Evolutionary conservation across 2,797 vertebrate genomes (phyloP).

Genomic region (Hapalemur alaotrensis): DNA sequence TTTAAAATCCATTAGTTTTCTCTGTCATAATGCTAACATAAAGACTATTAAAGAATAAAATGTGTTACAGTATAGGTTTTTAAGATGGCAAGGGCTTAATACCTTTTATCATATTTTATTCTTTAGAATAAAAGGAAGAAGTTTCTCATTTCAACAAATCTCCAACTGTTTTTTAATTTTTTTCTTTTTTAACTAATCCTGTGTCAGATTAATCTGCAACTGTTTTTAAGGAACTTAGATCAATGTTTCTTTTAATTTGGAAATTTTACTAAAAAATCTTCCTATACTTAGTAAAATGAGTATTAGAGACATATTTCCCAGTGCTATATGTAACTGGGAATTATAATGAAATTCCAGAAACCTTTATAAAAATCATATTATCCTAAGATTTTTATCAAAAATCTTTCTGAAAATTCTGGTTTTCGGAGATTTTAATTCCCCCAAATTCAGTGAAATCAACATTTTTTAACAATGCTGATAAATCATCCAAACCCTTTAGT

Average conservation of each 20-base stretch:
- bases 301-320: not conserved
- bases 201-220: not conserved
- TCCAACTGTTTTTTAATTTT: conserved; percentile 14
- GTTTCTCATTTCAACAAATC: not conserved
- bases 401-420: conserved; percentile 16
- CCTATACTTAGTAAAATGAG: not conserved
- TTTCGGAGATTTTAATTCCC: not conserved
- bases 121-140: conserved; percentile 37
- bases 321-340: not conserved
- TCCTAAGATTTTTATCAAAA: conserved; percentile 5
- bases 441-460: not conserved
- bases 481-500: not conserved
- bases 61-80: not conserved
- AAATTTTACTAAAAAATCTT: not conserved
- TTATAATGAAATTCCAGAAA: not conserved
- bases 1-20: conserved; percentile 30
- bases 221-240: conserved; percentile 11
- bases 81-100: not conserved
- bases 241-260: not conserved
- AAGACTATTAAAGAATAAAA: not conserved
- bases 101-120: not conserved
- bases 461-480: not conserved
- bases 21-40: conserved; percentile 3
- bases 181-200: not conserved
- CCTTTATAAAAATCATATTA: conserved; percentile 11